phyloP scores from a whole-genome alignment of 2,113 vertebrate species.

The Platycercus adscitus region DNA sequence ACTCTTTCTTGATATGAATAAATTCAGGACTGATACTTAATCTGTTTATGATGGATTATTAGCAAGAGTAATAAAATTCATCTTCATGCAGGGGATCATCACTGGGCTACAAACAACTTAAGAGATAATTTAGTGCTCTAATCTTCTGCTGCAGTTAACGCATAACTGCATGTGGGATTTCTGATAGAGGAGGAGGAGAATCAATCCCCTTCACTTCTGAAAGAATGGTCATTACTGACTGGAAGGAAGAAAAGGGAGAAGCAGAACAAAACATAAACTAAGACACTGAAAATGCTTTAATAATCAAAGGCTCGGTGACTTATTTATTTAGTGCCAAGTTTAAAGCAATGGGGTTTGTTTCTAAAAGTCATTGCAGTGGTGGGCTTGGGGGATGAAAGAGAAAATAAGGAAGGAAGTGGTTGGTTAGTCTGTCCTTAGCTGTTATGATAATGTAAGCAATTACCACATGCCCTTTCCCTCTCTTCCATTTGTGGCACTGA shows the following conservation, averaged over 20 bases:
- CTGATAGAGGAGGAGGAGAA: not conserved
- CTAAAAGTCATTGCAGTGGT: not conserved
- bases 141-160: not conserved
- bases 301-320: not conserved
- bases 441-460: not conserved
- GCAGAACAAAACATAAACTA: not conserved
- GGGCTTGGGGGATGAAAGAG: not conserved
- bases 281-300: not conserved
- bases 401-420: not conserved
- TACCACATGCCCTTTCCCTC: not conserved
- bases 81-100: not conserved
- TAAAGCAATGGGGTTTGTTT: not conserved
- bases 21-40: not conserved
- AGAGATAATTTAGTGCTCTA: not conserved
- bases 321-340: not conserved
- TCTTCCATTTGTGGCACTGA: not conserved
- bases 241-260: not conserved
- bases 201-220: not conserved
- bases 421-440: not conserved
- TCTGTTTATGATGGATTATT: not conserved
- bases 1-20: not conserved
- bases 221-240: not conserved
- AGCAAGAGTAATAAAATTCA: not conserved
- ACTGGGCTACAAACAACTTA: rapidly evolving
- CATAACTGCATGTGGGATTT: not conserved